Conservation (phyloP, 1,140 invertebrate species). For the Ips typographus region DNA sequence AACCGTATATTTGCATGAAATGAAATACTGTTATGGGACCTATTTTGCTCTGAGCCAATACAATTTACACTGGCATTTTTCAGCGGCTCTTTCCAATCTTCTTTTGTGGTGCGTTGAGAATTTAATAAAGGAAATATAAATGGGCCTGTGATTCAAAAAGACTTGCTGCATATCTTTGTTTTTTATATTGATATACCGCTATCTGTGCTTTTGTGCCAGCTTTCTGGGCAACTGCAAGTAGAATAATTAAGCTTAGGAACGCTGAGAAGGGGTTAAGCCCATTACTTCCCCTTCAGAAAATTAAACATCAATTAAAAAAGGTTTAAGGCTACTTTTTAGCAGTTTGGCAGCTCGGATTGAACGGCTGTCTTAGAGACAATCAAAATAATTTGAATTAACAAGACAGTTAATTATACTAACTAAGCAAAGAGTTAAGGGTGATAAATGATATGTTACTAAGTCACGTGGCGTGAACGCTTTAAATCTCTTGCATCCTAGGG, state of each 20-base stretch:
- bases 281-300: conserved; percentile 16
- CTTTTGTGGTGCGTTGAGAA: conserved; percentile 29
- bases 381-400: conserved; percentile 31
- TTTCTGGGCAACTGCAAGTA: neutral
- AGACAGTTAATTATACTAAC: conserved; percentile 29
- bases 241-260: neutral
- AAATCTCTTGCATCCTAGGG: neutral
- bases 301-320: conserved; percentile 31
- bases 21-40: conserved; percentile 33
- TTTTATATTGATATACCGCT: conserved; percentile 26
- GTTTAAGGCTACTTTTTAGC: conserved; percentile 28
- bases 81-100: conserved; percentile 31
- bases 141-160: conserved; percentile 28
- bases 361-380: conserved; percentile 27
- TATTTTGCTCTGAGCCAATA: conserved; percentile 34
- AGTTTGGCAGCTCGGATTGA: conserved; percentile 24
- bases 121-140: conserved; percentile 37
- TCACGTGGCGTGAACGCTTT: conserved; percentile 11
- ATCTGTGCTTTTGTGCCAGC: conserved; percentile 24
- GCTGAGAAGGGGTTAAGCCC: conserved; percentile 6
- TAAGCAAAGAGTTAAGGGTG: conserved; percentile 27
- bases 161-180: conserved; percentile 29
- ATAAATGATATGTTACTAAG: conserved; percentile 27
- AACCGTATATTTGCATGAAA: conserved; percentile 29
- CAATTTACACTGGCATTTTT: conserved; percentile 33